A percentile compares a stretch with the other conserved stretches of the same genome.
Evolutionary conservation across 2,888 invertebrate genomes (phyloP).

Genomic region (Myopa tessellatipennis): DNA sequence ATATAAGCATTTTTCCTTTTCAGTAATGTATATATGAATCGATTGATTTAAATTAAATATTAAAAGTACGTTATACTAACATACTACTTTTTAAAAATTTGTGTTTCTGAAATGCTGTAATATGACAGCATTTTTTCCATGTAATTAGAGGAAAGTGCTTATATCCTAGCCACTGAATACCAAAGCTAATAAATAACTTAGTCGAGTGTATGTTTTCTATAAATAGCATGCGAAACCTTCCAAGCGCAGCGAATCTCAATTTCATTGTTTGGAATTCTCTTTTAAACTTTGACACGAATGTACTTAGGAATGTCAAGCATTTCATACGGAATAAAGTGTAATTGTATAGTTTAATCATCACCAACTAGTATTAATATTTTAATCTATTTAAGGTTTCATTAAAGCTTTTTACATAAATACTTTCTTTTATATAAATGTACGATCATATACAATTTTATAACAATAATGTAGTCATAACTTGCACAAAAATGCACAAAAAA

Average conservation of each 20-base stretch:
- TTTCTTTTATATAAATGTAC: too few relatives aligned
- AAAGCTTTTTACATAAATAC: too few relatives aligned
- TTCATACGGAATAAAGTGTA: not conserved
- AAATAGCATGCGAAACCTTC: slow-evolving; percentile 20
- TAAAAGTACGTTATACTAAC: not conserved
- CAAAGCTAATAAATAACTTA: slow-evolving; percentile 20
- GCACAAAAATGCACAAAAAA: too few relatives aligned
- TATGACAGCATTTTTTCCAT: not conserved
- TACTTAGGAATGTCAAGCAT: slow-evolving; percentile 1
- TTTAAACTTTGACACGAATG: slow-evolving; percentile 36
- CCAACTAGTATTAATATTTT: slow-evolving; percentile 25
- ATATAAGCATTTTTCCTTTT: too few relatives aligned
- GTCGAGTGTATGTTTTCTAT: not conserved
- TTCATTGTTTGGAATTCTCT: slow-evolving; percentile 32
- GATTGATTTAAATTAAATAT: not conserved
- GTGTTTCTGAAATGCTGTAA: not conserved
- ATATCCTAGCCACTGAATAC: not conserved
- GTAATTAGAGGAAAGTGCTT: not conserved
- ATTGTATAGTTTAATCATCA: slow-evolving; percentile 21
- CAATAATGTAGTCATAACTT: too few relatives aligned
- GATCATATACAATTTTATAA: too few relatives aligned
- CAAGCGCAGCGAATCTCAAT: slow-evolving; percentile 34
- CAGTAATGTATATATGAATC: too few relatives aligned
- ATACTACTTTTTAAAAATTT: not conserved
- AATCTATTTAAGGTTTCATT: not conserved